Conservation (phyloP, 2,797 vertebrate species). For the Centropyge bicolor region DNA sequence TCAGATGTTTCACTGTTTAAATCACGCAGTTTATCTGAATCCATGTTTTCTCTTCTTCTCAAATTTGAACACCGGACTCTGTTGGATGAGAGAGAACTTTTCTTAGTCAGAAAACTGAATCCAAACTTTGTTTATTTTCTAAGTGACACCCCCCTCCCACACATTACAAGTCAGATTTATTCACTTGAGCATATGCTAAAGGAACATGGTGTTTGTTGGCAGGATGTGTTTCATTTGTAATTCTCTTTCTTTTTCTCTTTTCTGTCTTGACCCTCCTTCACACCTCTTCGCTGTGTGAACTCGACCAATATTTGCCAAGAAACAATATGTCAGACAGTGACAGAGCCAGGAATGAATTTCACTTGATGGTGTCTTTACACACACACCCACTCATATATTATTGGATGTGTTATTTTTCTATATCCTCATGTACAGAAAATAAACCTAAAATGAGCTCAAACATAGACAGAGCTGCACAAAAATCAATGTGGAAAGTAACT, state of each 20-base stretch:
- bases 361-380: no score
- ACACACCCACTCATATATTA: background rate
- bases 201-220: background rate
- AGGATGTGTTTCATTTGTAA: background rate
- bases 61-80: no score
- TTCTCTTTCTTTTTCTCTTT: background rate
- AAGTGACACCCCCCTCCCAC: slow-evolving; percentile 11
- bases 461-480: background rate
- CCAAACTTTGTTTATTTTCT: slow-evolving; percentile 8
- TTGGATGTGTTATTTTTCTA: background rate
- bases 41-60: background rate
- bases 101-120: background rate
- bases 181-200: background rate
- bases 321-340: background rate
- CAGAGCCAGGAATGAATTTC: background rate
- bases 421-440: no score
- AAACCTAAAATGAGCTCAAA: no score
- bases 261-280: background rate
- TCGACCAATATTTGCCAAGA: background rate
- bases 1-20: slow-evolving; percentile 28
- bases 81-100: background rate
- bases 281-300: background rate
- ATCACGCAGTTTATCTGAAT: slow-evolving; percentile 1
- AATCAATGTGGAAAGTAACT: background rate
- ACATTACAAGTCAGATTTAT: background rate